Percentiles rank a stretch among this genome's conserved stretches.
These are phyloP conservation scores for Globodera rostochiensis DNA, from an alignment of 1,140 invertebrate genomes.

Conservation along the genomic window DNA sequence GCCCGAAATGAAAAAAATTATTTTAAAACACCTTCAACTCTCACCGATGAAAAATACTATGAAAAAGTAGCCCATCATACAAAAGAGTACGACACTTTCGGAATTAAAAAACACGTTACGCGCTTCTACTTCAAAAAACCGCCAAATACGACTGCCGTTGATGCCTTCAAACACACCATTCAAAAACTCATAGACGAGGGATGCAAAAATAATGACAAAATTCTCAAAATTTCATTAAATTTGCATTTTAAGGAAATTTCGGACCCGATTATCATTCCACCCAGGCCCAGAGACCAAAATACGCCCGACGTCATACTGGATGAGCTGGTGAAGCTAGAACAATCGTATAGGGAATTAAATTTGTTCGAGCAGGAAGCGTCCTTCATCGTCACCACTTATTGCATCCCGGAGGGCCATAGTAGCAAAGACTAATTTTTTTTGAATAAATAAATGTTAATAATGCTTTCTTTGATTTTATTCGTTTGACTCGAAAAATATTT, in stretches of 20 bases:
- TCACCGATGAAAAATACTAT: too few relatives aligned
- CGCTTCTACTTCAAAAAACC: too few relatives aligned
- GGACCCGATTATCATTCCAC: neutral
- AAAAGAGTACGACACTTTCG: too few relatives aligned
- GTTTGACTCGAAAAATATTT: neutral
- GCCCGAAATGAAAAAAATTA: too few relatives aligned
- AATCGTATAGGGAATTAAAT: neutral
- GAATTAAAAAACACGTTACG: too few relatives aligned
- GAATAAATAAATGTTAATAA: neutral
- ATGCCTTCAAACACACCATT: neutral
- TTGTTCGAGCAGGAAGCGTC: neutral
- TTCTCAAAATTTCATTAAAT: neutral
- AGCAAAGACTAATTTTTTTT: too few relatives aligned
- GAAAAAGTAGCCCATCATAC: too few relatives aligned
- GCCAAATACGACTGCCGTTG: too few relatives aligned
- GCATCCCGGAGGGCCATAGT: too few relatives aligned
- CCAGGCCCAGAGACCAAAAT: neutral
- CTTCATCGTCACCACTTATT: neutral
- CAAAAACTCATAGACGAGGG: neutral
- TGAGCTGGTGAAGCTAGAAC: neutral
- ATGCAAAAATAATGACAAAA: neutral
- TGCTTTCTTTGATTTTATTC: neutral
- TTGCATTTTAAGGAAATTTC: neutral
- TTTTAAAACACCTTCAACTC: too few relatives aligned
- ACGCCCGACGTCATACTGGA: neutral